These are phyloP conservation scores for Sepiola atlantica DNA, from an alignment of 2,888 invertebrate species.

Conservation along the genomic window DNA sequence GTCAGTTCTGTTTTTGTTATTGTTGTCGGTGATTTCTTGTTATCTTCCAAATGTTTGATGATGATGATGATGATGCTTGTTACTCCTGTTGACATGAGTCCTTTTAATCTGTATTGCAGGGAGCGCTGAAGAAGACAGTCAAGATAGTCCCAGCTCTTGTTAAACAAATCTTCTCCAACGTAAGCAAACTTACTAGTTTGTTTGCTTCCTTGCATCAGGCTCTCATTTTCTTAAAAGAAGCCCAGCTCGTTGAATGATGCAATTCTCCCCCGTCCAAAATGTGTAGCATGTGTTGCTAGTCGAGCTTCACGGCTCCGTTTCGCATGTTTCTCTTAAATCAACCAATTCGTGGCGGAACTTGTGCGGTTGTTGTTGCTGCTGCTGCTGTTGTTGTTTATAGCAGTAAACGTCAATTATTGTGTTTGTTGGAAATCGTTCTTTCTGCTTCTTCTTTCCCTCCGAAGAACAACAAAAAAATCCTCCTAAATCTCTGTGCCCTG, in stretches of 20 bases:
- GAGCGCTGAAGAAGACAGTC: conserved; percentile 45
- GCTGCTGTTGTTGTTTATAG: background rate
- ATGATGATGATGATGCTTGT: no score
- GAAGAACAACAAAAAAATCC: background rate
- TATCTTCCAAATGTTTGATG: background rate
- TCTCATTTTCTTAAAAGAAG: background rate
- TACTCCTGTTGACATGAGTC: background rate
- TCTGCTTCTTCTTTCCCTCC: conserved; percentile 17
- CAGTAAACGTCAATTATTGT: background rate
- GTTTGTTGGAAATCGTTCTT: background rate
- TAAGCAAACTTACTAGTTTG: conserved; percentile 35
- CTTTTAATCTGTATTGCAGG: conserved; percentile 44
- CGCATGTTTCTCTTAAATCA: background rate
- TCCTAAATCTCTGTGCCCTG: conserved; percentile 39
- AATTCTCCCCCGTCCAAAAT: background rate
- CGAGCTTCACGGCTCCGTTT: background rate
- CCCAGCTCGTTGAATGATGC: conserved; percentile 10
- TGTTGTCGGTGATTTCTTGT: background rate
- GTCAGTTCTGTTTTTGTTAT: background rate
- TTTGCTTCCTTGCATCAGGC: conserved; percentile 32
- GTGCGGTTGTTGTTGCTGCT: background rate
- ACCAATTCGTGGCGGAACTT: background rate
- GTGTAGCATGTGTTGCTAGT: conserved; percentile 32
- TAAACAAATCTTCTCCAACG: conserved; percentile 42
- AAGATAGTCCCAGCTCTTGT: conserved; percentile 45